These are phyloP conservation scores for Synanceia verrucosa DNA, from an alignment of 2,797 vertebrate species.

Conservation along the genomic window DNA sequence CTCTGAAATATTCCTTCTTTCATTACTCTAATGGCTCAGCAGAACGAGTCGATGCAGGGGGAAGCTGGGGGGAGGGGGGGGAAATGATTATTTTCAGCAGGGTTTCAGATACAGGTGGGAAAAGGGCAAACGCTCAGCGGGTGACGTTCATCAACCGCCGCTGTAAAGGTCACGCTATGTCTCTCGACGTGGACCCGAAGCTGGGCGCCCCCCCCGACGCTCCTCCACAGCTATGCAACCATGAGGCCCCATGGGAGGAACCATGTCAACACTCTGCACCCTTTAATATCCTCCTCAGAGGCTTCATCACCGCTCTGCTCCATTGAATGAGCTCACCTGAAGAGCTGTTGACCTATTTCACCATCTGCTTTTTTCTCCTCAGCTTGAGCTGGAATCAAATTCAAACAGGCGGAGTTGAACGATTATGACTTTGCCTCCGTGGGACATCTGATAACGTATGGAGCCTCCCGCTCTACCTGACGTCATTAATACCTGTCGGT, in stretches of 20 bases:
- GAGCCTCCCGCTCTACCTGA: not conserved
- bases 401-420: not conserved
- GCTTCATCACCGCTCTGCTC: conserved; percentile 14
- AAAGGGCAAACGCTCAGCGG: conserved; percentile 81
- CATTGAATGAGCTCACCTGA: not conserved
- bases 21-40: conserved; percentile 61
- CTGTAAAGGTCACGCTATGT: conserved; percentile 77
- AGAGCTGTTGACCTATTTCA: conserved; percentile 4
- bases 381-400: not conserved
- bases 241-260: conserved; percentile 35
- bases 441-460: conserved; percentile 13
- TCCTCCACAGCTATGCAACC: not conserved
- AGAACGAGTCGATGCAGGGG: conserved; percentile 11
- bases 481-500: conserved; percentile 30
- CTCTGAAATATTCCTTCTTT: conserved; percentile 52
- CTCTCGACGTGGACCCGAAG: conserved; percentile 58
- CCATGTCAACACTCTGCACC: conserved; percentile 7
- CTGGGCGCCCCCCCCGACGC: conserved; percentile 25
- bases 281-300: conserved; percentile 15
- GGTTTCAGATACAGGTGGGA: conserved; percentile 69
- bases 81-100: conserved; percentile 57
- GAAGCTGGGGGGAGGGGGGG: not conserved
- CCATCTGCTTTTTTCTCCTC: conserved; percentile 20
- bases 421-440: conserved; percentile 8
- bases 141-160: conserved; percentile 75